Base-by-base conservation (phyloP, 2,888 invertebrate species). In the Criorhina ranunculi region DNA sequence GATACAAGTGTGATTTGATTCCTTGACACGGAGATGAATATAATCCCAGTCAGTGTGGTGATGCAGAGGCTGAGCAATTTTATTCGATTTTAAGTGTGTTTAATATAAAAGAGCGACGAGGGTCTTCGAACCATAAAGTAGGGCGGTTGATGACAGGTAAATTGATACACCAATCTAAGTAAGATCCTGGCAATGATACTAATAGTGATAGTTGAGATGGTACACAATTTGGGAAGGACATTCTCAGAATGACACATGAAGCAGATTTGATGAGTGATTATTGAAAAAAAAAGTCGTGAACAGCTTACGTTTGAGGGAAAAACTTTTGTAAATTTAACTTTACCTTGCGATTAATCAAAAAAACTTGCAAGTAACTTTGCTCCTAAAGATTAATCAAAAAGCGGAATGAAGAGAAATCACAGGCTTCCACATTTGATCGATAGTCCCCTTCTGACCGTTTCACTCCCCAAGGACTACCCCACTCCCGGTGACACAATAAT, bases 121-220 rank as follows among this genome's bases (percentile, higher is more conserved):
- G 24, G 4, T 24, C 24, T 1, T 3, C 1, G 24, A 24, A 24
- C 1, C 24, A 24, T 64, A 35, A 62, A 64, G 35, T 42, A 53
- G 75, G 80, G 15, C 80, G 49, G 75, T 62, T 17, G 80, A 42
- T 69, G 69, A 81, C 62, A 81, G 75, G 69, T 81, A 49, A 81
- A 75, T 75, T 81, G 69, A 75, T 69, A 75, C 42, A 53, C 11
- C 60, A 49, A 33, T 7, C 5, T 9, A 17, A 49, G n/a, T 12
- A 4, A 8, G 31, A 62, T 19, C 17, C 9, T 46, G 19, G 46
- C 19, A 8, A 19, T 19, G 46, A 46, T 19, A 0, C 19, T 19
- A 9, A 9, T 44, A 17, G 44, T 19, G 19, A 9, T 44, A 17
- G 44, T 17, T 17, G 17, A 4, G 12, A 5, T 4, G 44, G 44